phyloP scores from a whole-genome alignment of 2,888 invertebrate species.

The Mesorhabditis sp. region DNA sequence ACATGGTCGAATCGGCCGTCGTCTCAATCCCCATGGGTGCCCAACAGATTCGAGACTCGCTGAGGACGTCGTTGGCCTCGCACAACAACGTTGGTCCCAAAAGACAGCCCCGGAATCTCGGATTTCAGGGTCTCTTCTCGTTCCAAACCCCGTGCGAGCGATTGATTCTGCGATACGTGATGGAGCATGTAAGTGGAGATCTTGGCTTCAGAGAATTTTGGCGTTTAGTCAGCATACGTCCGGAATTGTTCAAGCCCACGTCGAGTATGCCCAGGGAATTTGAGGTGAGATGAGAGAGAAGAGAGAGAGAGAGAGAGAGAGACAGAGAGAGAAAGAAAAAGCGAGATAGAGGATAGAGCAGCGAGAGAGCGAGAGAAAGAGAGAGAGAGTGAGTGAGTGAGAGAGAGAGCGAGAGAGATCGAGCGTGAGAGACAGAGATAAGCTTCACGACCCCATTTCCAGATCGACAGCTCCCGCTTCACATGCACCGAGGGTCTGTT shows the following conservation, averaged over 20 bases:
- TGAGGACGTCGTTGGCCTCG: slow-evolving; percentile 37
- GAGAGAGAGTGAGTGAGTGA: too few relatives aligned
- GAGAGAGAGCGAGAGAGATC: too few relatives aligned
- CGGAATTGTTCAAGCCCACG: slow-evolving; percentile 43
- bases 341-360: too few relatives aligned
- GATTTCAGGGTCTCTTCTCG: slow-evolving; percentile 37
- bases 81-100: slow-evolving; percentile 43
- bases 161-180: slow-evolving; percentile 62
- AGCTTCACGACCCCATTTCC: slow-evolving; percentile 18
- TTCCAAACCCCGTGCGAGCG: slow-evolving; percentile 62
- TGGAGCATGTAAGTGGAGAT: slow-evolving; percentile 59
- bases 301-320: too few relatives aligned
- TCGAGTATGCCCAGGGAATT: slow-evolving; percentile 28
- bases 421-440: background rate
- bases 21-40: slow-evolving; percentile 65
- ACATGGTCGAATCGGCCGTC: slow-evolving; percentile 63
- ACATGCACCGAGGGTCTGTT: slow-evolving; percentile 64
- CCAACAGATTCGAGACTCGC: slow-evolving; percentile 59
- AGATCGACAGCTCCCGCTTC: slow-evolving; percentile 62
- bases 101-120: too few relatives aligned
- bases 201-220: background rate
- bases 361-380: too few relatives aligned
- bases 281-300: slow-evolving; percentile 13
- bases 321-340: too few relatives aligned
- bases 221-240: slow-evolving; percentile 60